Evolutionary conservation across 1,140 invertebrate genomes (phyloP), one percentile per base, ranked within the genome.

Genomic region (Drosophila mojavensis): DNA sequence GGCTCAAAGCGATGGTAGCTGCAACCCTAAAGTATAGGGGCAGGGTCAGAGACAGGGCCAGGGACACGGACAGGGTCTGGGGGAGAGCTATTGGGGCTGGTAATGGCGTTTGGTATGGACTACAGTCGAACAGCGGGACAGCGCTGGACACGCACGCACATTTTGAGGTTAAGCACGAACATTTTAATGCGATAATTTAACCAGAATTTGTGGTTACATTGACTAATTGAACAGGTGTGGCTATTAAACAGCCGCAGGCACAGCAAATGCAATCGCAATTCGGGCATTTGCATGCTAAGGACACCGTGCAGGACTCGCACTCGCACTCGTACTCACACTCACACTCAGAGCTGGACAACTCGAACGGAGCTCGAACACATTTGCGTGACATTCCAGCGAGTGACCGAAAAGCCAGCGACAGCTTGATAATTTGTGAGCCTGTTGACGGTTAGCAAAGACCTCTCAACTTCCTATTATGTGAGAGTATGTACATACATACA

Each of bases 121-220:
- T 62, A n/a, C 54, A 36, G 13, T 56, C 53, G 24, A 74, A 64
- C 67, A 71, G 67, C 67, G 63, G 63, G 67, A 66, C 20, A 24
- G 61, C 43, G 51, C 60, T 54, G 55, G 67, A 82, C 79, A 86
- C 68, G 84, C 84, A 89, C 84, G 85, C 80, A 91, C 81, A 89
- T 78, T 86, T 75, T 79, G 85, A 75, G 82, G 90, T 88, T 88
- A 89, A 76, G 85, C 84, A 91, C 90, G 91, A 90, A 91, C 84
- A 91, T 91, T 91, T 91, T 91, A 91, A 91, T 91, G 90, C 90
- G 83, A 91, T 91, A 91, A 91, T 91, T 91, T 91, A 90, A 91
- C 90, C 90, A 90, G 90, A 84, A 91, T 78, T 91, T 91, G 90
- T 79, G 90, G 90, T 91, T 81, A 89, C 86, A 91, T 91, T 91